Conservation (phyloP, 2,797 vertebrate species). For the Tachyglossus aculeatus region DNA sequence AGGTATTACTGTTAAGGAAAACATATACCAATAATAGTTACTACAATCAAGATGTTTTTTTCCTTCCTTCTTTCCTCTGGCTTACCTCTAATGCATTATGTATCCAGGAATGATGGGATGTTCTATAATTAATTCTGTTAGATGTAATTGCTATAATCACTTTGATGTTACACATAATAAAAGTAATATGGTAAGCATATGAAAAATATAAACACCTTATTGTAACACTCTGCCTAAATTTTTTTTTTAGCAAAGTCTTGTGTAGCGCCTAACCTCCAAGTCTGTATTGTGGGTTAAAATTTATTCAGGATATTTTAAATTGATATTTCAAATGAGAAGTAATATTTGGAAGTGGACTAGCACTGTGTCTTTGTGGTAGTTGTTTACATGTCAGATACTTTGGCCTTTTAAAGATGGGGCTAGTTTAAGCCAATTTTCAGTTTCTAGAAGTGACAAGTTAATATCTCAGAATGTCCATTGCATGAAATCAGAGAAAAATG, state of each 20-base stretch:
- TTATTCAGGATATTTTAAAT: slow-evolving; percentile 21
- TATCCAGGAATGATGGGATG: slow-evolving; percentile 75
- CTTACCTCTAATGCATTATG: slow-evolving; percentile 78
- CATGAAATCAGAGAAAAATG: slow-evolving; percentile 10
- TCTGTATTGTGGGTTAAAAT: not conserved
- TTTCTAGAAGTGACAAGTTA: slow-evolving; percentile 32
- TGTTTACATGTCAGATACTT: slow-evolving; percentile 9
- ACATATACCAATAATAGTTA: slow-evolving; percentile 65
- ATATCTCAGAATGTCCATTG: not conserved
- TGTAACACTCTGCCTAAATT: slow-evolving; percentile 63
- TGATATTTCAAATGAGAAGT: slow-evolving; percentile 39
- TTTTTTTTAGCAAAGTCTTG: slow-evolving; percentile 30
- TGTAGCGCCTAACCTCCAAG: not conserved
- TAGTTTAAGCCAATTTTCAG: slow-evolving; percentile 54
- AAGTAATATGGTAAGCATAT: slow-evolving; percentile 78
- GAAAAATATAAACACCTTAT: slow-evolving; percentile 78
- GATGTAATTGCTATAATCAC: slow-evolving; percentile 84
- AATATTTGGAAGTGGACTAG: slow-evolving; percentile 46
- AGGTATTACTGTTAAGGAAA: slow-evolving; percentile 33
- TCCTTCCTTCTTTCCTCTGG: slow-evolving; percentile 74
- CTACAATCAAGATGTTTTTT: slow-evolving; percentile 72
- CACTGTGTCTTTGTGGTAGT: slow-evolving; percentile 40
- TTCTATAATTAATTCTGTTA: slow-evolving; percentile 83
- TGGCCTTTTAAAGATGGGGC: slow-evolving; percentile 50
- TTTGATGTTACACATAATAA: slow-evolving; percentile 82